Conservation (phyloP, 2,888 invertebrate species). For the Meandrusa payeni region DNA sequence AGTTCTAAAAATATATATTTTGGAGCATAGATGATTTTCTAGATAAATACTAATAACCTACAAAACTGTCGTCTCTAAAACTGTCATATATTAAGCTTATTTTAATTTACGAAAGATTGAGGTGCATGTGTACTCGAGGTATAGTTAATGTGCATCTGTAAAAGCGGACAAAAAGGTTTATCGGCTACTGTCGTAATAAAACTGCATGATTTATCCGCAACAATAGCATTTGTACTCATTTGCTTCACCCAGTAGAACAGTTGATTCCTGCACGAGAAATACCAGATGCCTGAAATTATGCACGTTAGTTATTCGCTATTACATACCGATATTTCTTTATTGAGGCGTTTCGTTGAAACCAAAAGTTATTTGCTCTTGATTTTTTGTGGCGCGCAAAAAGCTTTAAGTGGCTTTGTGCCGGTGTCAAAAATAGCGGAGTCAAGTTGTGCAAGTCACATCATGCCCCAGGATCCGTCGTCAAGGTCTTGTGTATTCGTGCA, state of each 20-base stretch:
- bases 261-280: conserved; percentile 34
- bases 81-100: too few species aligned
- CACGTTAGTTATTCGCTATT: conserved; percentile 12
- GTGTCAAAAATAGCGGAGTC: conserved; percentile 56
- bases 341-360: conserved; percentile 18
- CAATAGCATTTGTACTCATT: conserved; percentile 41
- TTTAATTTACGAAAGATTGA: too few species aligned
- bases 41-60: too few species aligned
- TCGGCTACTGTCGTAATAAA: conserved; percentile 68
- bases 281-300: conserved; percentile 32
- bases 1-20: too few species aligned
- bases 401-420: conserved; percentile 25
- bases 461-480: conserved; percentile 60
- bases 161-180: conserved; percentile 73
- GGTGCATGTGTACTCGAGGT: too few species aligned
- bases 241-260: conserved; percentile 42
- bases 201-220: conserved; percentile 57
- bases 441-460: conserved; percentile 74
- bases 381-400: conserved; percentile 19
- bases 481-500: conserved; percentile 67
- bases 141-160: conserved; percentile 68
- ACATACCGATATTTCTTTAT: conserved; percentile 10
- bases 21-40: too few species aligned
- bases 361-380: conserved; percentile 23
- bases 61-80: too few species aligned